Base-by-base conservation (phyloP, 2,797 vertebrate genomes). In the Sandelia bainsii region DNA sequence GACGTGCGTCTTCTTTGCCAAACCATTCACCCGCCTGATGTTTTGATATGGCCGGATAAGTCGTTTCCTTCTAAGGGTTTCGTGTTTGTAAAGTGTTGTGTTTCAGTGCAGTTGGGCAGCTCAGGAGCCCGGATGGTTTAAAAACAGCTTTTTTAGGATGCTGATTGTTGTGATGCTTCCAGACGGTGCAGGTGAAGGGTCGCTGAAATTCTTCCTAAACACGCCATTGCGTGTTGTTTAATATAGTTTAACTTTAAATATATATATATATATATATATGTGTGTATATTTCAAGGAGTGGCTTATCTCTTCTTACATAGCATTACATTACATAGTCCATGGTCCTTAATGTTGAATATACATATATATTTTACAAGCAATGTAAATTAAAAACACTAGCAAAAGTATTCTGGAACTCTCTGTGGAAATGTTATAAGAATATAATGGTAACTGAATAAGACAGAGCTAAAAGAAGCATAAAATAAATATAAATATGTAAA, bases 51-150 rank as follows among this genome's bases (percentile, higher is more conserved):
- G n/a, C 53, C 45, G 77, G 62, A 79, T 32, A 10, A 70, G 64
- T 64, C 50, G 25, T 60, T 78, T 83, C 74, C 70, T 84, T 65
- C 56, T 85, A 4, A 82, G 83, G 81, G n/a, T 87, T 86, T 87
- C 72, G 81, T 89, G 84, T 88, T 85, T 79, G 74, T 34, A 62
- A 89, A 87, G 86, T 90, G 87, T 89, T 81, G 85, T 71, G 80
- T 88, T 90, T 87, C 69, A 73, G 54, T 61, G 81, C 76, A 44
- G 81, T 64, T n/a, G 69, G n/a, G 67, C 42, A 34, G 60, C 66
- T 50, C 61, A 7, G 72, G n/a, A 62, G 64, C 51, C 29, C 17
- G 25, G 69, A 42, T 62, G 64, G 17, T 62, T 79, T 54, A 62
- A 45, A 80, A 79, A 52, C 25, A 81, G 76, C 81, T 84, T 3